Evolutionary conservation across 64 coral and sea anemone species (phyloP), one percentile per base, ranked within the genome.

Genomic region (Montipora sp.): DNA sequence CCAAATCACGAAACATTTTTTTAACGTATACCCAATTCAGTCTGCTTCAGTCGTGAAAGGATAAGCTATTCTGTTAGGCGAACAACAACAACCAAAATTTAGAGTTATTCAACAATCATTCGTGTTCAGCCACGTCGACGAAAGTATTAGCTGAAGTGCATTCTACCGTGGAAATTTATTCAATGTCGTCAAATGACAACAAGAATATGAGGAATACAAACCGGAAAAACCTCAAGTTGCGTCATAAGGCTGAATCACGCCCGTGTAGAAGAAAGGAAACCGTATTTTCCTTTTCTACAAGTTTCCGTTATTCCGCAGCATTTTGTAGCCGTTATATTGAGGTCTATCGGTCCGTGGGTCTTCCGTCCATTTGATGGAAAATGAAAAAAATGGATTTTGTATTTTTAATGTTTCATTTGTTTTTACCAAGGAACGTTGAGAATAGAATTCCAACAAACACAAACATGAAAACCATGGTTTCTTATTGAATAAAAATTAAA

Each of bases 111-210:
- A 9, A 48, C 45, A 19, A 9, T 48, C 19, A 27, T 22, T 85
- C 81, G 82, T 22, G 82, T 85, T 69, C 4, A 70, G 82, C 82
- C 82, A 85, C 82, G 82, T 85, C 5, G 44, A 59, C 49, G 4
- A 20, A 21, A 8, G 27, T 72, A 85, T 85, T 46, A 63, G 82
- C 47, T 24, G 82, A 85, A 20, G 82, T 13, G 82, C 47, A 46
- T 49, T 85, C 82, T 85, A 69, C 63, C 82, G 61, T 85, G 23
- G 55, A 50, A 45, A 49, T 3, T 70, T 67, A 68, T 70, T 43
- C 65, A 70, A 71, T 85, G 82, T 71, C 65, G 61, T 85, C 82
- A 85, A 71, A 67, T 59, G 19, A 6, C 2, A 47, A 53, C 1
- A 45, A 48, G 11, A 21, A 2, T 59, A 47, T 6, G 1, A 11